Conservation (phyloP, 2,797 vertebrate species). For the Cryptoprocta ferox region DNA sequence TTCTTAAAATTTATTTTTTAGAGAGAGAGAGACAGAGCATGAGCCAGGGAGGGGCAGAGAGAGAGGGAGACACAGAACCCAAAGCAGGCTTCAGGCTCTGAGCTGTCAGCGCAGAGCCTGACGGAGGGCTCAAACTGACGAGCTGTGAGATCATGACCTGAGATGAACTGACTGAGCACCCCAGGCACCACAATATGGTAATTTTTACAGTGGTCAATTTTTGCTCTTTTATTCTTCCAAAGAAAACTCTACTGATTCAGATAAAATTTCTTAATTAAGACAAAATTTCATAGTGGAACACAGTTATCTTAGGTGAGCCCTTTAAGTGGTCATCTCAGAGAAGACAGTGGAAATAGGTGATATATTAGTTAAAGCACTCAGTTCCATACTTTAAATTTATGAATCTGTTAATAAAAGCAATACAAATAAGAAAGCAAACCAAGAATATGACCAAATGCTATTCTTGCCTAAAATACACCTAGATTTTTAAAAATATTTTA, state of each 20-base stretch:
- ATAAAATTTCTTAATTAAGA: slow-evolving; percentile 1
- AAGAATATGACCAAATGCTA: not conserved
- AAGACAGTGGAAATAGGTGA: not conserved
- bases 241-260: not conserved
- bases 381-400: not conserved
- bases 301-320: not conserved
- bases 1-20: too few species aligned
- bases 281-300: not conserved
- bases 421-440: not conserved
- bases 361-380: not conserved
- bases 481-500: slow-evolving; percentile 13
- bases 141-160: too few species aligned
- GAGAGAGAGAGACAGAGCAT: too few species aligned
- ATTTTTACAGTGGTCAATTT: not conserved
- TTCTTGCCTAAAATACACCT: not conserved
- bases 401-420: slow-evolving; percentile 35
- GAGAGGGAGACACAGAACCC: too few species aligned
- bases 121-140: too few species aligned
- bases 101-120: too few species aligned
- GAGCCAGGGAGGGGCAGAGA: too few species aligned
- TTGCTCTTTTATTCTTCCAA: slow-evolving; percentile 29
- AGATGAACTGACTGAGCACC: too few species aligned
- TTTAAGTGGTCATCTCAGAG: not conserved
- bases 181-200: not conserved
- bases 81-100: too few species aligned